Percentiles rank a stretch among this genome's conserved stretches.
Conservation (phyloP, 2,888 invertebrate species). For the Rhingia rostrata region DNA sequence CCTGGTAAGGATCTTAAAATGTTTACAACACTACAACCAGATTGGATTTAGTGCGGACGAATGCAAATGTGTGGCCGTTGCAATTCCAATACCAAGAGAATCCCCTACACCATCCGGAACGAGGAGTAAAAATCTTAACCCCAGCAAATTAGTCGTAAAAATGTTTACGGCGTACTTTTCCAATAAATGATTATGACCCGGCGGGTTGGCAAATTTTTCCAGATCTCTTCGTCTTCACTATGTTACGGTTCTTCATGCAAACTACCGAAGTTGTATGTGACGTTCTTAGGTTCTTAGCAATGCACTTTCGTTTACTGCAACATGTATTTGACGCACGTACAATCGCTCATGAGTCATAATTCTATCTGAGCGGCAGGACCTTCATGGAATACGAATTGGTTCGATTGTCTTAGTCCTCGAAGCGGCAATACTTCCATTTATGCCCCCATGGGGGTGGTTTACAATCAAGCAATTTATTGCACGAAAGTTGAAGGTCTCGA, state of each 20-base stretch:
- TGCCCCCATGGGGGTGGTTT: slow-evolving; percentile 71
- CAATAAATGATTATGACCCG: slow-evolving; percentile 73
- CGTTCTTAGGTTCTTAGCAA: slow-evolving; percentile 17
- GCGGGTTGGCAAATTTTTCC: slow-evolving; percentile 54
- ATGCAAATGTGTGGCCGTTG: slow-evolving; percentile 53
- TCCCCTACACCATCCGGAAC: slow-evolving; percentile 1
- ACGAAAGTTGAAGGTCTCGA: slow-evolving; percentile 71
- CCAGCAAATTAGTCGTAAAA: slow-evolving; percentile 75
- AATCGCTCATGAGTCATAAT: slow-evolving; percentile 76
- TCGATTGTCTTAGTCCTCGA: slow-evolving; percentile 50
- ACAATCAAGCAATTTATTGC: slow-evolving; percentile 75
- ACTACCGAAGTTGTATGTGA: not conserved
- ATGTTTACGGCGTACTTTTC: slow-evolving; percentile 74
- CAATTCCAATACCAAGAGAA: not conserved
- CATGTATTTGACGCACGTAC: slow-evolving; percentile 76
- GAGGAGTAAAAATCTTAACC: slow-evolving; percentile 69
- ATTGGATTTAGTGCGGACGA: slow-evolving; percentile 47
- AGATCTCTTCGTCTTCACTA: slow-evolving; percentile 8
- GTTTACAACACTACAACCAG: slow-evolving; percentile 41
- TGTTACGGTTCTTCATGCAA: slow-evolving; percentile 10
- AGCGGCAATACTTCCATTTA: not conserved
- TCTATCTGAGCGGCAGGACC: slow-evolving; percentile 75
- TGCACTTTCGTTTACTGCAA: slow-evolving; percentile 73
- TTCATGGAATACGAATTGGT: slow-evolving; percentile 69
- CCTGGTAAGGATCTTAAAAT: slow-evolving; percentile 36